Percentiles rank a stretch among this genome's conserved stretches.
Evolutionary conservation across 2,888 invertebrate genomes (phyloP).

Genomic region (Pandemis cinnamomeana): DNA sequence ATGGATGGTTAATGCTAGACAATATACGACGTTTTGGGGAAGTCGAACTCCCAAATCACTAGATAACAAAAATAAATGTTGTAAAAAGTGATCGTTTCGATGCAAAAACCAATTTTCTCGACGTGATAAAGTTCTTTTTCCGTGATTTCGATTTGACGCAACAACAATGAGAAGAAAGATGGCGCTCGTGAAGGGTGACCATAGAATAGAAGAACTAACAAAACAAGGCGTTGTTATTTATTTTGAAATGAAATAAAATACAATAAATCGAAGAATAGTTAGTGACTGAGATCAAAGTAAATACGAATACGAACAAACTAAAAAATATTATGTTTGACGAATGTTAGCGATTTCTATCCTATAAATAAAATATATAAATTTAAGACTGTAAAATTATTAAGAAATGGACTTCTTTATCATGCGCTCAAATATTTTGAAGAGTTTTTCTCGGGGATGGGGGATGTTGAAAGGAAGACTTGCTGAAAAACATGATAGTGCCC

Average conservation of each 20-base stretch:
- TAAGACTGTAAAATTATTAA: neutral
- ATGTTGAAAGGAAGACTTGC: too few relatives aligned
- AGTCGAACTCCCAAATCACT: neutral
- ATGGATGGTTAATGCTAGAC: constrained; percentile 1
- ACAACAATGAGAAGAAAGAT: constrained; percentile 40
- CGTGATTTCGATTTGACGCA: constrained; percentile 37
- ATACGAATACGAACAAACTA: too few relatives aligned
- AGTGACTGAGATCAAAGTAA: neutral
- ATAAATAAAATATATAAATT: too few relatives aligned
- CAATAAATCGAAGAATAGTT: neutral
- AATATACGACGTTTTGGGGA: neutral
- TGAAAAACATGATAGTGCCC: too few relatives aligned
- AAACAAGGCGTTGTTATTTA: constrained; percentile 12
- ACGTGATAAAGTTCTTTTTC: constrained; percentile 17
- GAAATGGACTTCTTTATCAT: neutral
- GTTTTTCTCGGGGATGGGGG: neutral
- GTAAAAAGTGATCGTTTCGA: constrained; percentile 3
- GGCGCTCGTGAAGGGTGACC: constrained; percentile 26
- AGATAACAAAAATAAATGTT: constrained; percentile 2
- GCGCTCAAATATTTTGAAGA: neutral
- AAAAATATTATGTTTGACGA: too few relatives aligned
- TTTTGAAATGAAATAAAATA: constrained; percentile 11
- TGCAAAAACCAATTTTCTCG: constrained; percentile 16
- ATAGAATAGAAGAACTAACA: constrained; percentile 12
- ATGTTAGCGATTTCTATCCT: neutral